Evolutionary conservation across 2,888 invertebrate species (phyloP).

Genomic region (Apomyelois bistriatella): DNA sequence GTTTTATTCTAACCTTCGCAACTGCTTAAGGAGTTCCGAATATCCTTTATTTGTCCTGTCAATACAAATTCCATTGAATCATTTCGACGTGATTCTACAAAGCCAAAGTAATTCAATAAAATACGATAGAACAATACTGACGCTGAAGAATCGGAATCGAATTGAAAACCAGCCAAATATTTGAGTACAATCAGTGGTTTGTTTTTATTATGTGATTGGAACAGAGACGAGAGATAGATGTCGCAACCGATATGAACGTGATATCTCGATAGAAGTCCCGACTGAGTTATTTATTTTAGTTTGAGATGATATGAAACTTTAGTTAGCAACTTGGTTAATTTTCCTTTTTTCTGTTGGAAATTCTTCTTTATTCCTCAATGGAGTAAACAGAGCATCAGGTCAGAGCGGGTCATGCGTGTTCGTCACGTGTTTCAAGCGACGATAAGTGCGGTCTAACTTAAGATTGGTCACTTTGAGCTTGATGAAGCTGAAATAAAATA

Average conservation of each 20-base stretch:
- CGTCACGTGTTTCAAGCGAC: no score
- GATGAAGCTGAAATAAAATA: background rate
- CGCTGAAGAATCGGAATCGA: background rate
- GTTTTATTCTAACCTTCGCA: no score
- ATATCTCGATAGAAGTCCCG: background rate
- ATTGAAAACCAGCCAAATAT: constrained; percentile 7
- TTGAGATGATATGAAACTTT: background rate
- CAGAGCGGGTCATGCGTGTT: no score
- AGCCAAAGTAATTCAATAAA: constrained; percentile 1
- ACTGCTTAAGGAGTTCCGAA: no score
- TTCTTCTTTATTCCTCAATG: no score
- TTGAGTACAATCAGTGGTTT: constrained; percentile 2
- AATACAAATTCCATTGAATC: background rate
- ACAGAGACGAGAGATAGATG: background rate
- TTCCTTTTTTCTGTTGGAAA: background rate
- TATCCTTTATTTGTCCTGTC: background rate
- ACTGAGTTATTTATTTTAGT: background rate
- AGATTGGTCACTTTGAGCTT: no score
- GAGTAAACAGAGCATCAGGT: no score
- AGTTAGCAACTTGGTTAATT: background rate
- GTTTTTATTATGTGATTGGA: background rate
- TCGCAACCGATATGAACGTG: background rate
- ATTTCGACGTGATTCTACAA: background rate
- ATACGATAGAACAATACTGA: constrained; percentile 4
- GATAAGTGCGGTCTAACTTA: no score